These are phyloP conservation scores for Noctua janthe DNA, from an alignment of 2,888 invertebrate genomes.

Conservation along the genomic window DNA sequence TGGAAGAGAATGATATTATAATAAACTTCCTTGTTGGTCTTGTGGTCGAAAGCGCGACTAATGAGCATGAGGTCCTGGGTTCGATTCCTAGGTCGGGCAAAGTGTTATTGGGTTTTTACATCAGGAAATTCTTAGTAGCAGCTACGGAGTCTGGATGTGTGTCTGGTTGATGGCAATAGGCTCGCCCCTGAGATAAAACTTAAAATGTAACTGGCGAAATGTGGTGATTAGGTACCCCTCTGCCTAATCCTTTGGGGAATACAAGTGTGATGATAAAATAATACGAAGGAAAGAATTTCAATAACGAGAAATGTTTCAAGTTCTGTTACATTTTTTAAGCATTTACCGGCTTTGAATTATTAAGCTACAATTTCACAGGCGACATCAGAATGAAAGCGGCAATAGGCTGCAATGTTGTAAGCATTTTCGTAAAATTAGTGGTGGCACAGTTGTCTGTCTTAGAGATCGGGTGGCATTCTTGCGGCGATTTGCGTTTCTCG, in stretches of 20 bases:
- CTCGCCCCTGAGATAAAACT: too few relatives aligned
- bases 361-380: not conserved
- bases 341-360: not conserved
- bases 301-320: not conserved
- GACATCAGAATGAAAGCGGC: not conserved
- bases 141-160: too few relatives aligned
- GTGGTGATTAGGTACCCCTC: too few relatives aligned
- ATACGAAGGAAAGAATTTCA: conserved; percentile 9
- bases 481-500: not conserved
- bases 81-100: too few relatives aligned
- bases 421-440: not conserved
- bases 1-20: not conserved
- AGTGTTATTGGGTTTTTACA: too few relatives aligned
- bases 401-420: not conserved
- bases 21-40: too few relatives aligned
- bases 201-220: too few relatives aligned
- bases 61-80: too few relatives aligned
- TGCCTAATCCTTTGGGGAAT: not conserved
- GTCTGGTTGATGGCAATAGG: too few relatives aligned
- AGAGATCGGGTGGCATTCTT: not conserved
- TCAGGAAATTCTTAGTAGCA: too few relatives aligned
- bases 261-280: not conserved
- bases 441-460: not conserved
- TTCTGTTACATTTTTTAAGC: not conserved
- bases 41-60: too few relatives aligned